Evolutionary conservation across 1,140 invertebrate species (phyloP).

Genomic region (Drosophila ercepeae): DNA sequence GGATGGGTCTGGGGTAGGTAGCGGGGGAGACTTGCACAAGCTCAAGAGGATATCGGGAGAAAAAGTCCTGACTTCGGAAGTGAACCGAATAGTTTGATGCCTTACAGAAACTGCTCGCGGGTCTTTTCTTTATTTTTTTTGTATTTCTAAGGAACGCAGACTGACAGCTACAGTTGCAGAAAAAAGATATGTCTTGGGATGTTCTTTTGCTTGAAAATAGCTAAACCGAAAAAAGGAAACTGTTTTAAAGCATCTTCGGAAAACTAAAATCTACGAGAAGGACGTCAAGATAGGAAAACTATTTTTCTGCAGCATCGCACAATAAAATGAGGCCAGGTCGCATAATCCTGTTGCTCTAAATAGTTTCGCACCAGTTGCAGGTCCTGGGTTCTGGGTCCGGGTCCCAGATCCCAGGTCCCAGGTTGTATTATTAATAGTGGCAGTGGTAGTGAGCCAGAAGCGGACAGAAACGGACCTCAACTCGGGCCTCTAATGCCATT

Average conservation of each 20-base stretch:
- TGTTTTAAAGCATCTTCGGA: too few relatives aligned
- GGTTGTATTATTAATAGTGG: neutral
- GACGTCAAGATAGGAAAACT: neutral
- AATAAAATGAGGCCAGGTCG: conserved; percentile 15
- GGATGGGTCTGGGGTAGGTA: neutral
- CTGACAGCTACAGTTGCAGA: neutral
- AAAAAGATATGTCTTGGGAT: neutral
- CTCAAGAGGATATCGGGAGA: conserved; percentile 5
- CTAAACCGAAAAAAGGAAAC: too few relatives aligned
- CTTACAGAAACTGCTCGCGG: conserved; percentile 7
- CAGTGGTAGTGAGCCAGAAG: neutral
- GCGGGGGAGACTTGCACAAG: conserved; percentile 14
- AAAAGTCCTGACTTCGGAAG: conserved; percentile 20
- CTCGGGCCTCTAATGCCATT: conserved; percentile 33
- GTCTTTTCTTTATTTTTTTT: neutral
- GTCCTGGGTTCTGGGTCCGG: neutral
- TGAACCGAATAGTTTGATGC: conserved; percentile 39
- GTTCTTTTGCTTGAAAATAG: neutral
- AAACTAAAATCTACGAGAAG: neutral
- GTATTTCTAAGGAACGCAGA: neutral
- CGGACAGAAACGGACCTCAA: conserved; percentile 1
- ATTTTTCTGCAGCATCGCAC: conserved; percentile 20
- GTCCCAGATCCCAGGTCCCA: conserved; percentile 1
- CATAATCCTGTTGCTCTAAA: conserved; percentile 43
- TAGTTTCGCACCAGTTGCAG: conserved; percentile 20